Conservation (phyloP, 1,140 invertebrate species). For the Aphelenchoides avenae region DNA sequence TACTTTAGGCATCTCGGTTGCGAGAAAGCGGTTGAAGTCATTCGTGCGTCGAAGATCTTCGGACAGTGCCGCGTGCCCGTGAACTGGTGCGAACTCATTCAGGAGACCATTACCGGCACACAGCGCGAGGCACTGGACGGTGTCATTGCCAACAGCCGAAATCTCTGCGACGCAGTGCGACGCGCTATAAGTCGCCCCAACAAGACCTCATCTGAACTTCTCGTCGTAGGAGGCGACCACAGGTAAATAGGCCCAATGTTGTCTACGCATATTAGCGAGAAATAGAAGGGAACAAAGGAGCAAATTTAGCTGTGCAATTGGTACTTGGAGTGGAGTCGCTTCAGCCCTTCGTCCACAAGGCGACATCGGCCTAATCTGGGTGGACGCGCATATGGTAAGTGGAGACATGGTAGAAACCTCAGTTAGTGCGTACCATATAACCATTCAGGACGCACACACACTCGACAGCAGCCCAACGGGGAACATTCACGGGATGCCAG, state of each 20-base stretch:
- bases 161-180: slow-evolving; percentile 3
- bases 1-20: slow-evolving; percentile 48
- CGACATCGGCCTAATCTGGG: slow-evolving; percentile 50
- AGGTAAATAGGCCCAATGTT: slow-evolving; percentile 3
- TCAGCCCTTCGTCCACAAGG: slow-evolving; percentile 33
- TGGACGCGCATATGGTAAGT: slow-evolving; percentile 51
- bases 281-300: slow-evolving; percentile 51
- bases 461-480: slow-evolving; percentile 34
- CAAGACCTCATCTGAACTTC: slow-evolving; percentile 22
- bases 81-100: slow-evolving; percentile 36
- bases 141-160: slow-evolving; percentile 22
- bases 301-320: slow-evolving; percentile 49
- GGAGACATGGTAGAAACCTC: background rate
- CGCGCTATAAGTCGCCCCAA: slow-evolving; percentile 25
- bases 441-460: slow-evolving; percentile 44
- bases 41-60: slow-evolving; percentile 32
- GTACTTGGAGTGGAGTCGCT: slow-evolving; percentile 49
- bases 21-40: slow-evolving; percentile 36
- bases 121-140: slow-evolving; percentile 37
- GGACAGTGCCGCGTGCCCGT: slow-evolving; percentile 28
- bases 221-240: slow-evolving; percentile 14
- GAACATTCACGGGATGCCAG: slow-evolving; percentile 52
- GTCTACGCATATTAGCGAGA: slow-evolving; percentile 40
- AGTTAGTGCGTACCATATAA: too few relatives aligned
- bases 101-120: slow-evolving; percentile 42